Evolutionary conservation across 2,888 invertebrate species (phyloP).

Genomic region (Dryobota labecula): DNA sequence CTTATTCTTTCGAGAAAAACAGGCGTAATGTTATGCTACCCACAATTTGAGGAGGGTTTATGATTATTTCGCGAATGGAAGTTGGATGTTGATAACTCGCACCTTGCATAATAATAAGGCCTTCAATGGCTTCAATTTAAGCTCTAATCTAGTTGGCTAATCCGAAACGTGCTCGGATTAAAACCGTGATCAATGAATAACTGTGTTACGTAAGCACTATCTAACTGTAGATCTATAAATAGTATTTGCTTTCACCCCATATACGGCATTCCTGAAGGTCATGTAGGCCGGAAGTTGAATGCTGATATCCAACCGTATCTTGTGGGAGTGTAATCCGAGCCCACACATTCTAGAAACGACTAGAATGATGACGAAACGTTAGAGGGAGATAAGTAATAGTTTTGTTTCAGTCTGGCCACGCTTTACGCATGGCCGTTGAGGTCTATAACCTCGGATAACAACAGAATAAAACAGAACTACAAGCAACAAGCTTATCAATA

Average conservation of each 20-base stretch:
- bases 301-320: slow-evolving; percentile 1
- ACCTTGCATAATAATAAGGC: not conserved
- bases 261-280: not conserved
- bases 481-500: slow-evolving; percentile 27
- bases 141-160: not conserved
- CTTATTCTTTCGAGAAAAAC: not conserved
- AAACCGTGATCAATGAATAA: not conserved
- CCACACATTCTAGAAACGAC: slow-evolving; percentile 16
- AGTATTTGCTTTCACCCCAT: not conserved
- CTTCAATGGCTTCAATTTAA: not conserved
- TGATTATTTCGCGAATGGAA: not conserved
- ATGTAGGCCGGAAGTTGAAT: not conserved
- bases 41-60: not conserved
- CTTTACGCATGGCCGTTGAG: slow-evolving; percentile 5
- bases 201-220: not conserved
- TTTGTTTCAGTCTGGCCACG: slow-evolving; percentile 32
- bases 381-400: slow-evolving; percentile 8
- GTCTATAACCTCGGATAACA: slow-evolving; percentile 24
- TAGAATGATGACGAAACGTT: not conserved
- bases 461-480: slow-evolving; percentile 13
- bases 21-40: too few relatives aligned
- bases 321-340: not conserved
- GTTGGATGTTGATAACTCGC: not conserved
- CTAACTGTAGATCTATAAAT: slow-evolving; percentile 1
- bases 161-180: not conserved